Conservation (phyloP, 2,113 vertebrate species). For the Recurvirostra avosetta region DNA sequence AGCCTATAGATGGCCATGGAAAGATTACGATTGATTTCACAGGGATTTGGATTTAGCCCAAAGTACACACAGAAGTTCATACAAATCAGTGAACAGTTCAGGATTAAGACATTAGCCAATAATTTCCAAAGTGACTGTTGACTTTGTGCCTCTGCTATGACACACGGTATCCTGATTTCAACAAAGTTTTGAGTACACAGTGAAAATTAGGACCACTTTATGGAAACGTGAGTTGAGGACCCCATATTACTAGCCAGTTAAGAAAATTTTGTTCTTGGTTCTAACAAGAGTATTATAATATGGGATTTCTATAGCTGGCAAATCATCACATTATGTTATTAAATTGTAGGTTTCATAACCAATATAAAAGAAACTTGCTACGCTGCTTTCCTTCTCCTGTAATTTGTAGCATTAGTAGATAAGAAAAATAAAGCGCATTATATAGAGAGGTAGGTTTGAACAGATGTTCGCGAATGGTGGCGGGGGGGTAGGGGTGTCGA, state of each 20-base stretch:
- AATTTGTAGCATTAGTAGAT: conserved; percentile 33
- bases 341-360: neutral
- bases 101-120: conserved; percentile 61
- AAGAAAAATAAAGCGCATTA: conserved; percentile 41
- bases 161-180: conserved; percentile 37
- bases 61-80: conserved; percentile 42
- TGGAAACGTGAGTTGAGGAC: conserved; percentile 30
- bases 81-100: conserved; percentile 52
- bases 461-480: conserved; percentile 62
- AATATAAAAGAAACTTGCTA: neutral
- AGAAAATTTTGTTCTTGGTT: conserved; percentile 14
- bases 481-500: neutral
- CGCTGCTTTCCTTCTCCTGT: neutral
- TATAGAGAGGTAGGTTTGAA: conserved; percentile 28
- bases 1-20: conserved; percentile 35
- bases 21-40: conserved; percentile 53
- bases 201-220: conserved; percentile 44
- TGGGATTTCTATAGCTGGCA: conserved; percentile 5
- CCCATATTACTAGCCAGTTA: neutral
- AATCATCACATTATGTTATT: conserved; percentile 27
- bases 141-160: conserved; percentile 31
- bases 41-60: conserved; percentile 41
- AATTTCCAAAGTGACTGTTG: conserved; percentile 62
- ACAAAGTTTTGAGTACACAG: neutral
- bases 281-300: neutral